Percentiles rank a stretch among this genome's conserved stretches.
These are phyloP conservation scores for Frankliniella intonsa DNA, from an alignment of 2,888 invertebrate species.

Conservation along the genomic window DNA sequence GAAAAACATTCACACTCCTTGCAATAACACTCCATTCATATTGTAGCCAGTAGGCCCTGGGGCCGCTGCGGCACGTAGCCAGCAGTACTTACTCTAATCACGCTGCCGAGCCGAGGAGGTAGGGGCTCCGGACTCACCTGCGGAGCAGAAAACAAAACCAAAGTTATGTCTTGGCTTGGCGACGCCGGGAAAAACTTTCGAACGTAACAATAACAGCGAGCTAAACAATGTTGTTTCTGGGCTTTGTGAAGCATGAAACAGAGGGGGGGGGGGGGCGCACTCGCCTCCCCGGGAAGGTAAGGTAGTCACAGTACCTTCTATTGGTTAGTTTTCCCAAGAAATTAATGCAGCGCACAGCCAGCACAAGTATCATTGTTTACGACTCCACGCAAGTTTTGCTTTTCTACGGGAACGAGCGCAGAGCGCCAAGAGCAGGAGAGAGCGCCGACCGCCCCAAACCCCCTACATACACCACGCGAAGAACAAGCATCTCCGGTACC, in stretches of 20 bases:
- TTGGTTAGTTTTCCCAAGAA: too few relatives aligned
- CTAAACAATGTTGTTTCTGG: not conserved
- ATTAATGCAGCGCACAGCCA: not conserved
- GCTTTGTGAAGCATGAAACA: too few relatives aligned
- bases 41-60: too few relatives aligned
- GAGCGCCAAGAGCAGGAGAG: too few relatives aligned
- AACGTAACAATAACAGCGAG: not conserved
- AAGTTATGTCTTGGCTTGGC: not conserved
- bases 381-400: not conserved
- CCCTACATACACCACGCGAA: too few relatives aligned
- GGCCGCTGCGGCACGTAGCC: too few relatives aligned
- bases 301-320: not conserved
- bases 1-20: too few relatives aligned
- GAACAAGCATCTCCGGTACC: too few relatives aligned
- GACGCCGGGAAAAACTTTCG: not conserved
- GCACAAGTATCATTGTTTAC: not conserved
- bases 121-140: not conserved
- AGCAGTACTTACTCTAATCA: not conserved
- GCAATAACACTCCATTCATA: too few relatives aligned
- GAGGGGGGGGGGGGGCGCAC: too few relatives aligned
- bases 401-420: too few relatives aligned
- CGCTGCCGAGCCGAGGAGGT: not conserved
- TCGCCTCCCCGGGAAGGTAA: not conserved
- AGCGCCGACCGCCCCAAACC: too few relatives aligned
- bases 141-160: not conserved